Conservation (phyloP, 1,140 invertebrate species). For the Antheraea pernyi region DNA sequence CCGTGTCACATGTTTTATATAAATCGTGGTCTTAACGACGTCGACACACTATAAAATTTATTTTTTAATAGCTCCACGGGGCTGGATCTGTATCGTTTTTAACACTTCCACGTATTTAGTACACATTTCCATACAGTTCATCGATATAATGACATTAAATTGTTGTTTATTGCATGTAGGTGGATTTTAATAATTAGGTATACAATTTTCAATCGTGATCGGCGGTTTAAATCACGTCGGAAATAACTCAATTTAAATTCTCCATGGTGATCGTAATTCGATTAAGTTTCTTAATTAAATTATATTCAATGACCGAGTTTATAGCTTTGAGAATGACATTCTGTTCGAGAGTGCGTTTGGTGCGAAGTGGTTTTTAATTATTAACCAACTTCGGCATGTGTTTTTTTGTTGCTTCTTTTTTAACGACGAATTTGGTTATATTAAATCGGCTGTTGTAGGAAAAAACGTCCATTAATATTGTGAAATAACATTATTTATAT, state of each 20-base stretch:
- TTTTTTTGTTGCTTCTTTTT: not conserved
- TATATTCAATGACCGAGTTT: not conserved
- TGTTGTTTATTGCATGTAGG: conserved; percentile 22
- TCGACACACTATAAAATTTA: conserved; percentile 56
- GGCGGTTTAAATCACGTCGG: conserved; percentile 12
- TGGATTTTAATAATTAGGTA: conserved; percentile 20
- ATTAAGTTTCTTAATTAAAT: conserved; percentile 13
- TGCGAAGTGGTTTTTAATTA: not conserved
- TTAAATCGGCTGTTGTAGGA: not conserved
- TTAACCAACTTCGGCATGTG: not conserved
- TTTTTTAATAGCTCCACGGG: conserved; percentile 44
- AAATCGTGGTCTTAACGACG: conserved; percentile 59
- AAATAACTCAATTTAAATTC: conserved; percentile 14
- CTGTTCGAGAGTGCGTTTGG: not conserved
- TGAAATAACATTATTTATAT: too few species aligned
- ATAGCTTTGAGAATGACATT: conserved; percentile 6
- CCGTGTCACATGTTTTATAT: conserved; percentile 55
- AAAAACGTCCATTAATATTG: too few species aligned
- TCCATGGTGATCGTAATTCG: conserved; percentile 10
- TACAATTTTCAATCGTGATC: conserved; percentile 14
- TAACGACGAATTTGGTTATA: not conserved
- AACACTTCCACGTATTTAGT: conserved; percentile 33
- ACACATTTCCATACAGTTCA: conserved; percentile 24
- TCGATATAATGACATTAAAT: conserved; percentile 23
- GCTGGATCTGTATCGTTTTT: conserved; percentile 38